Evolutionary conservation across 2,888 invertebrate genomes (phyloP), one percentile per base, ranked within the genome.

Genomic region (Ischnus inquisitorius): DNA sequence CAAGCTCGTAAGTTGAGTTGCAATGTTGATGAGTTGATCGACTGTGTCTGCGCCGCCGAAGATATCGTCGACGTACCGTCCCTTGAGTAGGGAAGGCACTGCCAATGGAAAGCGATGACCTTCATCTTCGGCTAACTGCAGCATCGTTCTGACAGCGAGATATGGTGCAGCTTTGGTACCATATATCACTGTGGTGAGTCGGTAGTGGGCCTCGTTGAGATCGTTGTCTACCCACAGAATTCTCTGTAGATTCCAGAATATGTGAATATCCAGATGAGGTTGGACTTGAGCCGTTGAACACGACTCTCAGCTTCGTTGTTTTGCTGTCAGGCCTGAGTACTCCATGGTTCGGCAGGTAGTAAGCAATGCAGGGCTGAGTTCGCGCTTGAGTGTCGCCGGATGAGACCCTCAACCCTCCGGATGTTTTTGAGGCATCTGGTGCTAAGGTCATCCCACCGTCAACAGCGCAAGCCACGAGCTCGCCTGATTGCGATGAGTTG

Each of bases 141-240:
- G 22, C 5, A 85, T 22, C 0, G 64, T 64, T 25, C 82, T 22
- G 0, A 76, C 62, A 1, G 83, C 82, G n/a, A 79, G 28, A 41
- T 54, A 82, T 0, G 83, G 82, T 51, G 83, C 64, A 22, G 19
- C 39, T 1, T 60, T 0, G 76, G 81, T 0, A n/a, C n/a, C n/a
- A n/a, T n/a, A n/a, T n/a, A n/a, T n/a, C n/a, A n/a, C n/a, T n/a
- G n/a, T n/a, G n/a, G 65, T 51, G 51, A 82, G 82, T 8, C 67
- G 74, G 6, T 67, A 76, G 0, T 25, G 43, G 0, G 48, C 25
- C 8, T 48, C 67, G 0, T 57, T 54, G 6, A 25, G 19, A 0
- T 68, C 12, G 0, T 39, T 14, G 34, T 68, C 43, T 19, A 19
- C 76, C 93, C 93, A 93, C 8, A 93, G 43, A 60, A n/a, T n/a